Conservation (phyloP, 2,113 vertebrate genomes). For the Leptocoma aspasia region DNA sequence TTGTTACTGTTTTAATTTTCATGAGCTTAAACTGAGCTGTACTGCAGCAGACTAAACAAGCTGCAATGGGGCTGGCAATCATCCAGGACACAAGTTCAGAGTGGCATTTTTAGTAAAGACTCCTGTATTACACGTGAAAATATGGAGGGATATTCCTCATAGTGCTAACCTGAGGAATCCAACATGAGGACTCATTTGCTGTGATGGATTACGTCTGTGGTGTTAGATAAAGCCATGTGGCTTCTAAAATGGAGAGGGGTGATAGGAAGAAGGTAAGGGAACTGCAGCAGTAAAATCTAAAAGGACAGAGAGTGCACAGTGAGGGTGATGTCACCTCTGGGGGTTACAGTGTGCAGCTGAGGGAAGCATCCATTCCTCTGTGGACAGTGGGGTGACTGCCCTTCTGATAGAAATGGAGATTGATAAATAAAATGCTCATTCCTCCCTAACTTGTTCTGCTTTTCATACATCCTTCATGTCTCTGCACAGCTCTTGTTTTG, state of each 20-base stretch:
- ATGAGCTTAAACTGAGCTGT: background rate
- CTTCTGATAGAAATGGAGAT: background rate
- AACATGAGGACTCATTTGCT: background rate
- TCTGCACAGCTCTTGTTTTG: background rate
- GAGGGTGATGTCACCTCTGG: background rate
- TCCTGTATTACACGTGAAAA: background rate
- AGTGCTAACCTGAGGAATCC: background rate
- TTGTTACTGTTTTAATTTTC: background rate
- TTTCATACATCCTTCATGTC: fast-evolving
- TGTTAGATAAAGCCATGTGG: background rate
- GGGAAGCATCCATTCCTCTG: background rate
- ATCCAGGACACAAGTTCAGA: background rate
- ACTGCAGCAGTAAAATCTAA: background rate
- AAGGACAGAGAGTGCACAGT: background rate
- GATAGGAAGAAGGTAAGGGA: background rate
- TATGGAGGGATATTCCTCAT: background rate
- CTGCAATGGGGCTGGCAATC: background rate
- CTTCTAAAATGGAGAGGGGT: background rate
- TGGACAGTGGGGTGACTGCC: background rate
- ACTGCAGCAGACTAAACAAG: background rate
- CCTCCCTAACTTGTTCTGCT: background rate
- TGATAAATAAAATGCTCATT: background rate
- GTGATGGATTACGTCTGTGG: background rate
- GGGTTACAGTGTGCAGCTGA: background rate
- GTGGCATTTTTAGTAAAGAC: background rate